A percentile compares a stretch with the other conserved stretches of the same genome.
These are phyloP conservation scores for Micrasema longulum DNA, from an alignment of 1,140 invertebrate genomes.

Conservation along the genomic window DNA sequence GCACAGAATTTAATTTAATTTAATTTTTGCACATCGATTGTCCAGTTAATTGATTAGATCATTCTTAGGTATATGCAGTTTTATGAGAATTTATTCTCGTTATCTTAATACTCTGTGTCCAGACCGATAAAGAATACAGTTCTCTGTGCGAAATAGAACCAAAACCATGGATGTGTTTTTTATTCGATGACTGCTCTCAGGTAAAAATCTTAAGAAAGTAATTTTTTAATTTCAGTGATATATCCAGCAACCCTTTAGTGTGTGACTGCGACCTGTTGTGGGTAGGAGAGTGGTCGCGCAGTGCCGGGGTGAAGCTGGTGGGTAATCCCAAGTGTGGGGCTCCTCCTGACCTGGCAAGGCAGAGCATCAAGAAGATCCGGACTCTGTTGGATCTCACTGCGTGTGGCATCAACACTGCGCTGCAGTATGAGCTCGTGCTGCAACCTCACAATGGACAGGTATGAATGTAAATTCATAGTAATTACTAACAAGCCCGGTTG, in stretches of 20 bases:
- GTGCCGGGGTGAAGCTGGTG: conserved; percentile 75
- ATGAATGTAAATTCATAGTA: neutral
- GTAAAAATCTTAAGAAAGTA: too few species aligned
- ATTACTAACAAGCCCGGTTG: neutral
- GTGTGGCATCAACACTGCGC: conserved; percentile 51
- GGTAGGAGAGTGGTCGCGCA: conserved; percentile 81
- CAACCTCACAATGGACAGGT: conserved; percentile 47
- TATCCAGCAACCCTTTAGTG: conserved; percentile 81
- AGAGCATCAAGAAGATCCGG: conserved; percentile 76
- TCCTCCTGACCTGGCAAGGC: conserved; percentile 75
- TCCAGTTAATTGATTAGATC: too few species aligned
- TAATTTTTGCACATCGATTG: too few species aligned
- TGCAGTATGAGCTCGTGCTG: conserved; percentile 37
- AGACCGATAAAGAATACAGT: too few species aligned
- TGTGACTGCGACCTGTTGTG: conserved; percentile 87
- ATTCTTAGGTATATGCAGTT: too few species aligned
- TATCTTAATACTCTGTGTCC: too few species aligned
- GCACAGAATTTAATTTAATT: too few species aligned
- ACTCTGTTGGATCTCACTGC: conserved; percentile 63
- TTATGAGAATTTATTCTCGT: too few species aligned
- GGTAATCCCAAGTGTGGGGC: conserved; percentile 79
- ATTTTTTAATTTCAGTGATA: conserved; percentile 71
- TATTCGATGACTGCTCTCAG: too few species aligned
- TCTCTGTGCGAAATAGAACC: too few species aligned
- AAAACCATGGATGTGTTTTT: too few species aligned